phyloP scores from a whole-genome alignment of 92 coral and sea anemone genomes.

The Metridium senile region DNA sequence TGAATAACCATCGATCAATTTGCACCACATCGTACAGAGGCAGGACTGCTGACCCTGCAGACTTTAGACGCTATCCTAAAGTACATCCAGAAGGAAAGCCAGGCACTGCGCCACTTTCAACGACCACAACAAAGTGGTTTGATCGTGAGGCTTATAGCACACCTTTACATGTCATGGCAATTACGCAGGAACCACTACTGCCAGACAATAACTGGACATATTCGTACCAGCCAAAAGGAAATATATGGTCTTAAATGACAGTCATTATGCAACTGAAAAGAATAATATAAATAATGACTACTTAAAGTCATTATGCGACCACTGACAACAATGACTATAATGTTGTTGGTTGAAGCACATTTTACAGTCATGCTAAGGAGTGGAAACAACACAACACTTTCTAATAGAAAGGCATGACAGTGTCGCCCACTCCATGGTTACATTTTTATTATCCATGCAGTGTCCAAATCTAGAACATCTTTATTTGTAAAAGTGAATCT shows the following conservation, averaged over 20 bases:
- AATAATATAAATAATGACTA: no score
- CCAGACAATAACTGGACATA: slow-evolving; percentile 84
- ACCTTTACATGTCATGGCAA: slow-evolving; percentile 85
- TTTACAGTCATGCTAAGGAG: no score
- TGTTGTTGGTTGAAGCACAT: no score
- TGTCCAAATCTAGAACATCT: no score
- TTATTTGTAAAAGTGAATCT: no score
- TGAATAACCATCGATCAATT: slow-evolving; percentile 61
- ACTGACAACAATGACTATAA: no score
- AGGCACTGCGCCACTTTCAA: slow-evolving; percentile 68
- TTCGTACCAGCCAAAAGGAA: slow-evolving; percentile 76
- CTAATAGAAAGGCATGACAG: no score
- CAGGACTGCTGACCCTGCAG: slow-evolving; percentile 49
- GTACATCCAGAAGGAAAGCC: slow-evolving; percentile 69
- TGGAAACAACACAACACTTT: no score
- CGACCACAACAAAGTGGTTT: slow-evolving; percentile 78
- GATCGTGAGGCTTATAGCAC: slow-evolving; percentile 62
- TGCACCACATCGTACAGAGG: slow-evolving; percentile 70
- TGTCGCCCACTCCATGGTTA: no score
- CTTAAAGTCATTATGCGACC: no score
- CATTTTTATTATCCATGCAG: no score
- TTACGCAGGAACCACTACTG: slow-evolving; percentile 84
- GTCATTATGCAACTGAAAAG: no score
- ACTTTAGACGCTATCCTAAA: slow-evolving; percentile 68
- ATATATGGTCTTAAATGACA: slow-evolving; percentile 39